Evolutionary conservation across 2,888 invertebrate species (phyloP), one percentile per base, ranked within the genome.

Genomic region (Cryptops parisi): DNA sequence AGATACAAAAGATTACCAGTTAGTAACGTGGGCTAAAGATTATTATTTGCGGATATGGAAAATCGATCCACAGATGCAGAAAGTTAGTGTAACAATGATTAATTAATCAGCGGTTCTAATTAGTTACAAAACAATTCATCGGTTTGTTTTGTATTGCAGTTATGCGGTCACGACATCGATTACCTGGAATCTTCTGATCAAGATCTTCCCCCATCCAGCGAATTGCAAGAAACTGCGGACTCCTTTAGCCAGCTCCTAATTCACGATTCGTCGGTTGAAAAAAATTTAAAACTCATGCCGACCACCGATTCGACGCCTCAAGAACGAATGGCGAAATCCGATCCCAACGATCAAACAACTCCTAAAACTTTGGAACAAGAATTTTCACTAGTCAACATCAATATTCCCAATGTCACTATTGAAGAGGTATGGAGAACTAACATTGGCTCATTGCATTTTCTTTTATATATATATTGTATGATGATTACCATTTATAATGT

Each of bases 11-110:
- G 84, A 84, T 64, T 83, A 80, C 64, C 88, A 94, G 67, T 72
- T 96, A 45, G 82, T 94, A 0, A 93, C 93, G 1, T 96, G 94
- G 94, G 90, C 90, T 0, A 81, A 88, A 65, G 94, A 96, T 73
- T 90, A 93, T 65, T 87, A 84, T 15, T 73, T 96, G 39, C 76
- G 93, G 51, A 80, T 93, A 22, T 94, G 93, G 87, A 80, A 82
- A 64, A 84, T 93, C 64, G 88, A 89, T 66, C 80, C 84, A 40
- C 80, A 82, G 55, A 72, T 93, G 58, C 79, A 89, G 61, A 87
- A 87, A 71, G 74, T 73, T 62, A 57, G 57, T 47, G 17, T 15
- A 12, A 27, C 27, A 9, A 6, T 17, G 2, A 15, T 3, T 3
- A 5, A 2, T 24, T 25, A n/a, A 21, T 27, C 21, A 5, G 23